Percentiles rank a stretch among this genome's conserved stretches.
phyloP scores from a whole-genome alignment of 2,888 invertebrate genomes.

The Pyrgus malvae region DNA sequence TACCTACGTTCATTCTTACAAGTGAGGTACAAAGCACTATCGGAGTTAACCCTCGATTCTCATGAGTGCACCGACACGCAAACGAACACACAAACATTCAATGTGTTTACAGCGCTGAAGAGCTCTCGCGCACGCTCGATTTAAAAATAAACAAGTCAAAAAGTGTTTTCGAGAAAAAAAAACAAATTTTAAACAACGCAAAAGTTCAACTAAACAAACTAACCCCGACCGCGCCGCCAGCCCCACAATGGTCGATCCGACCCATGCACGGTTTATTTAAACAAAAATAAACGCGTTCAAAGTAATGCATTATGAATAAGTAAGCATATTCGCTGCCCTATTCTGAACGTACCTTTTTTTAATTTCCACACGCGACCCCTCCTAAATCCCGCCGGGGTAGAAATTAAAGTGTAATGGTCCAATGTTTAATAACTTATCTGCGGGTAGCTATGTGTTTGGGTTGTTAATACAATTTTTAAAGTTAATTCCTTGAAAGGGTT shows the following conservation, averaged over 20 bases:
- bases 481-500: slow-evolving; percentile 56
- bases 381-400: slow-evolving; percentile 68
- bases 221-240: slow-evolving; percentile 29
- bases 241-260: slow-evolving; percentile 43
- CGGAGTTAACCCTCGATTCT: slow-evolving; percentile 55
- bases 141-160: slow-evolving; percentile 72
- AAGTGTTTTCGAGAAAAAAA: slow-evolving; percentile 57
- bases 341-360: slow-evolving; percentile 58
- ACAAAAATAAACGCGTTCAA: slow-evolving; percentile 56
- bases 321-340: slow-evolving; percentile 59
- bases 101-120: slow-evolving; percentile 57
- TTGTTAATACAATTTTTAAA: slow-evolving; percentile 75
- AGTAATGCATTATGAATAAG: slow-evolving; percentile 57
- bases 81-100: slow-evolving; percentile 56
- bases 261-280: slow-evolving; percentile 42
- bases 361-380: slow-evolving; percentile 60
- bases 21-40: slow-evolving; percentile 15
- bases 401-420: slow-evolving; percentile 80
- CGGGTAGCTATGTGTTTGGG: slow-evolving; percentile 66
- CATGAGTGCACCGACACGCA: slow-evolving; percentile 42
- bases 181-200: slow-evolving; percentile 47
- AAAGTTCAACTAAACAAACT: slow-evolving; percentile 38
- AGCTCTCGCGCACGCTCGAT: slow-evolving; percentile 63
- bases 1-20: neutral
- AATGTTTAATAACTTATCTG: slow-evolving; percentile 78